Evolutionary conservation across 2,888 invertebrate species (phyloP).

Genomic region (Opisthograptis luteolata): DNA sequence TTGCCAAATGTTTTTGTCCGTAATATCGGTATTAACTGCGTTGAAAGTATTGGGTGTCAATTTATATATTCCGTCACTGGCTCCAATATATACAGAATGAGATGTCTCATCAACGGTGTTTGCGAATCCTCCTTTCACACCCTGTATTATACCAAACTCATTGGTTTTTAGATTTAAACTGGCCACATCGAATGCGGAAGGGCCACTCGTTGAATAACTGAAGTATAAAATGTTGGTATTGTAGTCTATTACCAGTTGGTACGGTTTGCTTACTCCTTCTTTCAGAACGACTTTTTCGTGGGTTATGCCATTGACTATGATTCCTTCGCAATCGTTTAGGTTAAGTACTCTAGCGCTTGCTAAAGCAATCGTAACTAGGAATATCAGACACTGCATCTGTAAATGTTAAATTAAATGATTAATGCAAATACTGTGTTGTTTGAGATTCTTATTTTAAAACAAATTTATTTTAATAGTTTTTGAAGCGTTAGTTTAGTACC

Average conservation of each 20-base stretch:
- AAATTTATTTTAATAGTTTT: too few species aligned
- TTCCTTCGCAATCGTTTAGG: constrained; percentile 30
- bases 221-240: constrained; percentile 65
- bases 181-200: constrained; percentile 48
- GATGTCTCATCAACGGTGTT: constrained; percentile 53
- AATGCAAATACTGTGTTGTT: neutral
- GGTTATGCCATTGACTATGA: constrained; percentile 27
- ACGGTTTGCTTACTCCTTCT: constrained; percentile 50
- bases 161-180: constrained; percentile 59
- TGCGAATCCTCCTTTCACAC: constrained; percentile 60
- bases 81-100: constrained; percentile 62
- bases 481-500: too few species aligned
- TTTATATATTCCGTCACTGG: constrained; percentile 58
- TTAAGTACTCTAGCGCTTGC: constrained; percentile 31
- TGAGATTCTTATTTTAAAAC: too few species aligned
- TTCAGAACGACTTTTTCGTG: constrained; percentile 50
- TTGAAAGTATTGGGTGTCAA: constrained; percentile 53
- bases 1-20: constrained; percentile 63
- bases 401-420: constrained; percentile 22
- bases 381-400: constrained; percentile 46
- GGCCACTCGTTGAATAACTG: constrained; percentile 46
- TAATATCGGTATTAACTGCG: constrained; percentile 45
- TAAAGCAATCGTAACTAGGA: constrained; percentile 29
- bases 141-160: constrained; percentile 48
- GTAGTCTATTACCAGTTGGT: constrained; percentile 65